Evolutionary conservation across 92 coral and sea anemone species (phyloP).

Genomic region (Umimayanthus kanabou): DNA sequence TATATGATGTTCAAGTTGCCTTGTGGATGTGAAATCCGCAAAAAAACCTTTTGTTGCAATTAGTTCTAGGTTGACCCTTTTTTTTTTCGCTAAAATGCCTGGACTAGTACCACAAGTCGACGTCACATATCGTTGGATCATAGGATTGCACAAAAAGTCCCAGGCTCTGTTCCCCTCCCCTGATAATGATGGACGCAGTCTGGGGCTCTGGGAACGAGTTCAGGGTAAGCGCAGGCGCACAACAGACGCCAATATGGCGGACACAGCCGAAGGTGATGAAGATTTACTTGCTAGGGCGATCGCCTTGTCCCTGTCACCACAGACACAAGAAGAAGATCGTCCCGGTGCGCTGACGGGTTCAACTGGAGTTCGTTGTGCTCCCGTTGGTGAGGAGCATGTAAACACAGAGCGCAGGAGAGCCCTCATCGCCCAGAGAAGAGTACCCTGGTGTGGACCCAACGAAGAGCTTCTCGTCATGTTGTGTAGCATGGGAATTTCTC

Average conservation of each 20-base stretch:
- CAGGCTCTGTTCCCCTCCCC: too few species aligned
- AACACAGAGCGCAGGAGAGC: slow-evolving; percentile 25
- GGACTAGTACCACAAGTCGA: too few species aligned
- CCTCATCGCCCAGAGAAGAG: slow-evolving; percentile 22
- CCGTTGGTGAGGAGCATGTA: slow-evolving; percentile 23
- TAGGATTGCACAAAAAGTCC: too few species aligned
- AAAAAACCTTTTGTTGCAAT: too few species aligned
- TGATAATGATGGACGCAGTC: too few species aligned
- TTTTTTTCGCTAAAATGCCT: too few species aligned
- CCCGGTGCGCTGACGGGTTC: slow-evolving; percentile 10
- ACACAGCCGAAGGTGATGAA: slow-evolving; percentile 28
- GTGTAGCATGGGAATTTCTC: slow-evolving; percentile 75
- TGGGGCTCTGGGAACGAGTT: too few species aligned
- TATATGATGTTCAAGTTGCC: too few species aligned
- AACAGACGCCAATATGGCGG: slow-evolving; percentile 45
- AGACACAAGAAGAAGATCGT: not conserved
- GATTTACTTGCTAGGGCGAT: slow-evolving; percentile 38
- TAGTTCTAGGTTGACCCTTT: too few species aligned
- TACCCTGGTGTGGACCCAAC: slow-evolving; percentile 67
- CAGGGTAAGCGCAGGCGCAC: not conserved
- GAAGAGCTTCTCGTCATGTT: slow-evolving; percentile 63
- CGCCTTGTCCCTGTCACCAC: slow-evolving; percentile 31
- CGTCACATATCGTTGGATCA: too few species aligned
- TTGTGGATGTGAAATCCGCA: too few species aligned
- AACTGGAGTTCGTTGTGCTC: slow-evolving; percentile 5